Evolutionary conservation across 2,888 invertebrate species (phyloP).

Genomic region (Andrena chrysosceles): DNA sequence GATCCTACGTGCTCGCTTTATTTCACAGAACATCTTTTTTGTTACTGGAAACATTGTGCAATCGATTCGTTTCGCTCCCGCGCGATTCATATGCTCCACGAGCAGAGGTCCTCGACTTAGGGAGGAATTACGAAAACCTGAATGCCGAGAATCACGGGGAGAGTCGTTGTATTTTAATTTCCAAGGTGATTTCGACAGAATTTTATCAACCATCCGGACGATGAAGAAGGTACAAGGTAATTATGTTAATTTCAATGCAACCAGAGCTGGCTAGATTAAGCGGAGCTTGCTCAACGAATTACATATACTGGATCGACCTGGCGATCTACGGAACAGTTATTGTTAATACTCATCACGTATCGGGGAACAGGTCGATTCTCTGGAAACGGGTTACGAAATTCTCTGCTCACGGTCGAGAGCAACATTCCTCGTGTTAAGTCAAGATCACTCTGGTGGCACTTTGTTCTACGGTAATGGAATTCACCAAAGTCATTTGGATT

Average conservation of each 20-base stretch:
- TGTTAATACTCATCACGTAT: slow-evolving; percentile 47
- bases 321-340: not conserved
- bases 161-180: not conserved
- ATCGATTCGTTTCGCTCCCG: slow-evolving; percentile 13
- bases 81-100: slow-evolving; percentile 24
- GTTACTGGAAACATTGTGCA: slow-evolving; percentile 37
- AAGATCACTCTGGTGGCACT: too few relatives aligned
- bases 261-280: not conserved
- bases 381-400: slow-evolving; percentile 31
- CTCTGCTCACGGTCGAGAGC: slow-evolving; percentile 1
- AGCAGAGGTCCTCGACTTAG: not conserved
- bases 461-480: not conserved
- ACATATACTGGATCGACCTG: not conserved
- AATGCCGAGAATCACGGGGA: not conserved
- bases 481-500: too few relatives aligned
- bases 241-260: slow-evolving; percentile 20
- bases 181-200: slow-evolving; percentile 15
- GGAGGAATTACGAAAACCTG: slow-evolving; percentile 33
- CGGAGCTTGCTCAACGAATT: slow-evolving; percentile 7
- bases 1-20: slow-evolving; percentile 45
- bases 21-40: slow-evolving; percentile 31
- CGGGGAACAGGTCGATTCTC: not conserved
- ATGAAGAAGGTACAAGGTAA: slow-evolving; percentile 4
- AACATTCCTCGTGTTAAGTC: not conserved
- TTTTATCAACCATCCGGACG: not conserved